These are phyloP conservation scores for Coleophora flavipennella DNA, from an alignment of 2,888 invertebrate species.

Conservation along the genomic window DNA sequence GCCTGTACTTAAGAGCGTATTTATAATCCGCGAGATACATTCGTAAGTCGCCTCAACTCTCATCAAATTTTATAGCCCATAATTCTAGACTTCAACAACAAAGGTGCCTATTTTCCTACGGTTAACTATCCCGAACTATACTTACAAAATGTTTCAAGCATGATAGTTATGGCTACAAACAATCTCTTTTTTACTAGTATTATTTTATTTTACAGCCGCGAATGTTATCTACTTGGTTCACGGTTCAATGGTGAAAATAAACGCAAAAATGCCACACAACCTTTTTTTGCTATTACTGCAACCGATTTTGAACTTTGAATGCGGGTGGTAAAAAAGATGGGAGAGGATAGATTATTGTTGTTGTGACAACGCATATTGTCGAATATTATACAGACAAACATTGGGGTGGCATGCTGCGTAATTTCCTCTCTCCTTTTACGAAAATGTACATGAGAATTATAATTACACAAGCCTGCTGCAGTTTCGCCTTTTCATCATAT, in stretches of 20 bases:
- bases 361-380: conserved; percentile 36
- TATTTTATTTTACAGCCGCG: conserved; percentile 47
- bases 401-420: conserved; percentile 43
- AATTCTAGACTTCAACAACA: conserved; percentile 25
- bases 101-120: conserved; percentile 23
- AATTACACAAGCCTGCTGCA: no score
- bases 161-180: conserved; percentile 45
- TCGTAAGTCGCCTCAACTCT: conserved; percentile 5
- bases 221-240: conserved; percentile 52
- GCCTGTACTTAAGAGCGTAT: no score
- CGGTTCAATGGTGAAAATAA: conserved; percentile 46
- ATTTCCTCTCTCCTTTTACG: conserved; percentile 47
- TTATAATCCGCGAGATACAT: no score
- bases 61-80: conserved; percentile 34
- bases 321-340: conserved; percentile 18
- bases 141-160: conserved; percentile 22
- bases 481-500: no score
- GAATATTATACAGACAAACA: conserved; percentile 50
- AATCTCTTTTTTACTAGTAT: conserved; percentile 39
- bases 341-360: conserved; percentile 21
- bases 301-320: no score
- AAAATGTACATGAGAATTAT: conserved; percentile 10
- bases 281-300: no score
- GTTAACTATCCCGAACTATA: conserved; percentile 32
- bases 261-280: conserved; percentile 26